These are phyloP conservation scores for Sarcophaga carnaria DNA, from an alignment of 2,888 invertebrate species.

Conservation along the genomic window DNA sequence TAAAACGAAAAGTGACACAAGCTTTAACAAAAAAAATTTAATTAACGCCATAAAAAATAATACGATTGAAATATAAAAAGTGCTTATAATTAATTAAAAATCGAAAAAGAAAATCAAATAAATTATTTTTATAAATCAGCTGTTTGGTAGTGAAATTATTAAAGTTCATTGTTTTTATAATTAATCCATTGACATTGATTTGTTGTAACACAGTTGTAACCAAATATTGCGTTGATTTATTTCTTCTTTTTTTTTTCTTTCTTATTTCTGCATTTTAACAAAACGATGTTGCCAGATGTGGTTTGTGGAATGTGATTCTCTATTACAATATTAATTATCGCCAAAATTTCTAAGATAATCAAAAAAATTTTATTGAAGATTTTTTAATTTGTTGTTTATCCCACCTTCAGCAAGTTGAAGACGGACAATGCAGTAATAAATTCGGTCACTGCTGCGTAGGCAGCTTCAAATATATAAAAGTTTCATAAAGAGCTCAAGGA, in stretches of 20 bases:
- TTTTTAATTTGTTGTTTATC: no score
- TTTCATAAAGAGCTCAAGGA: no score
- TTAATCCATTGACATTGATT: constrained; percentile 62
- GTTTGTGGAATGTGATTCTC: no score
- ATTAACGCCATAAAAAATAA: neutral
- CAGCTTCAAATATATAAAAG: no score
- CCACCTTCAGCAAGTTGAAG: no score
- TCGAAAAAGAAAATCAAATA: neutral
- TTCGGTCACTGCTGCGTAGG: no score
- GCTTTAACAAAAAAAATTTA: constrained; percentile 8
- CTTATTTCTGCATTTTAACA: neutral
- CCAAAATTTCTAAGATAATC: no score
- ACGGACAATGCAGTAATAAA: no score
- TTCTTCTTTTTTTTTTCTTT: neutral
- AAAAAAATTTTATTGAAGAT: no score
- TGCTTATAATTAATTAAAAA: constrained; percentile 20
- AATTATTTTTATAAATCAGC: constrained; percentile 29
- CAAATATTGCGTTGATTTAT: constrained; percentile 13
- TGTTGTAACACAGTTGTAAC: constrained; percentile 35
- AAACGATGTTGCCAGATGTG: constrained; percentile 40
- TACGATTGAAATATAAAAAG: neutral
- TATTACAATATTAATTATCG: no score
- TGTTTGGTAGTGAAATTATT: constrained; percentile 31
- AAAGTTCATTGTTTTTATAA: constrained; percentile 52
- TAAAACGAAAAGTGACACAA: neutral